These are phyloP conservation scores for Ectobius pallidus DNA, from an alignment of 2,888 invertebrate species.

Conservation along the genomic window DNA sequence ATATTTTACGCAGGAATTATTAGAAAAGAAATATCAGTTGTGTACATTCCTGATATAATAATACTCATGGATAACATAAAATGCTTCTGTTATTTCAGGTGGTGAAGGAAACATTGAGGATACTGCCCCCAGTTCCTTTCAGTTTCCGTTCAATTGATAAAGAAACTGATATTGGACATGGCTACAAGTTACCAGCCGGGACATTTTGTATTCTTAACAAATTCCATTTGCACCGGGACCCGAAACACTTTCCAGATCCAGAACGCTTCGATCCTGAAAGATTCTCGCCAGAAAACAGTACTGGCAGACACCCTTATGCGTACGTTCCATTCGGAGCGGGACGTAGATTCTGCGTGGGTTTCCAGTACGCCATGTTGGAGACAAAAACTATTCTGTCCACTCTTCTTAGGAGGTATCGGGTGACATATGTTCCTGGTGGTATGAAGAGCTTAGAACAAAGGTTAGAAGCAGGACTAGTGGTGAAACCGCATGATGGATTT, in stretches of 20 bases:
- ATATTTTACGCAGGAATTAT: no score
- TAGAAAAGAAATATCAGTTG: no score
- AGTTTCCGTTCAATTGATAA: constrained; percentile 26
- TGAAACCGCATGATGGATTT: background rate
- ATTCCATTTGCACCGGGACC: constrained; percentile 31
- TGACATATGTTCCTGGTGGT: constrained; percentile 5
- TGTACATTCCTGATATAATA: no score
- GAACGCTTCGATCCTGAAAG: constrained; percentile 39
- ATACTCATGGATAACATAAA: no score
- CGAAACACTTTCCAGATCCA: constrained; percentile 31
- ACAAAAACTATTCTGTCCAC: constrained; percentile 40
- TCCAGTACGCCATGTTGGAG: constrained; percentile 43
- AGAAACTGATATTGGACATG: constrained; percentile 17
- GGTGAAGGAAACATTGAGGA: constrained; percentile 42
- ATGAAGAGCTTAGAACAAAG: background rate
- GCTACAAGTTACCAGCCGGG: constrained; percentile 24
- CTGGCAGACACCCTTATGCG: constrained; percentile 36
- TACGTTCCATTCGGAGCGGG: constrained; percentile 43
- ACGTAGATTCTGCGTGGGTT: constrained; percentile 41
- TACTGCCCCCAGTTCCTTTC: constrained; percentile 39
- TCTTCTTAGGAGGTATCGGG: constrained; percentile 30
- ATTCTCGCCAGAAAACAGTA: constrained; percentile 39
- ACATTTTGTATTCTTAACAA: constrained; percentile 36
- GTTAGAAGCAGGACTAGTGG: background rate
- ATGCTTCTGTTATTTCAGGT: no score